Base-by-base conservation (phyloP, 2,797 vertebrate species). In the Alcedo atthis region DNA sequence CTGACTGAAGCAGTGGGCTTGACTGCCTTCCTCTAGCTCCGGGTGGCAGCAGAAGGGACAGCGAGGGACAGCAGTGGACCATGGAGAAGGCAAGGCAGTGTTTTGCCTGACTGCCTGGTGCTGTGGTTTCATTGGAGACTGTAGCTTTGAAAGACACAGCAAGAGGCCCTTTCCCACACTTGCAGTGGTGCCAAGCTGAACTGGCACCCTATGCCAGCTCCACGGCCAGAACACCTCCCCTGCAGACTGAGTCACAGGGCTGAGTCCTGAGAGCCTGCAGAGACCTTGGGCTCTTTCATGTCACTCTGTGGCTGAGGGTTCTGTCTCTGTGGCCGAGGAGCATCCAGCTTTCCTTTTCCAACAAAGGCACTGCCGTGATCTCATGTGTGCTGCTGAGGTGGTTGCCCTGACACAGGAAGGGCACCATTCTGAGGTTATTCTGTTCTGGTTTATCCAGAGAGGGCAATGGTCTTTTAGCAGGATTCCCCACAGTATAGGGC, bases 401-500 rank as follows among this genome's bases (percentile, higher is more conserved):
- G 33, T 28, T 79, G 3, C 24, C 18, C 48, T 12, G 6, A 53
- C 61, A 35, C 8, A 16, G 20, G 15, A 12, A 35, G 20, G 46
- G 32, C 30, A 28, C 12, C 35, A 4, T 40, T 48, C 48, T 74
- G 48, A 9, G 46, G 19, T 51, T 84, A 9, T 1, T 73, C 14
- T 85, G 33, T 42, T 84, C 32, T 7, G 12, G 7, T 19, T n/a
- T 53, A 45, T 15, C 32, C 42, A 30, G 49, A 45, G 21, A n/a
- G 33, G 49, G 7, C 35, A 28, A 0, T 18, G 12, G 6, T 24
- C 21, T 58, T 88, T 43, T 12, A 15, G n/a, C 16, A 84, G 51
- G 30, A 46, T 8, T 57, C 12, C 0, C 0, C 1, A 49, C 58
- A 49, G 16, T 18, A 10, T 45, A 64, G 30, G 4, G 28, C 28